phyloP scores from a whole-genome alignment of 2,797 vertebrate species.

The Paguma larvata region DNA sequence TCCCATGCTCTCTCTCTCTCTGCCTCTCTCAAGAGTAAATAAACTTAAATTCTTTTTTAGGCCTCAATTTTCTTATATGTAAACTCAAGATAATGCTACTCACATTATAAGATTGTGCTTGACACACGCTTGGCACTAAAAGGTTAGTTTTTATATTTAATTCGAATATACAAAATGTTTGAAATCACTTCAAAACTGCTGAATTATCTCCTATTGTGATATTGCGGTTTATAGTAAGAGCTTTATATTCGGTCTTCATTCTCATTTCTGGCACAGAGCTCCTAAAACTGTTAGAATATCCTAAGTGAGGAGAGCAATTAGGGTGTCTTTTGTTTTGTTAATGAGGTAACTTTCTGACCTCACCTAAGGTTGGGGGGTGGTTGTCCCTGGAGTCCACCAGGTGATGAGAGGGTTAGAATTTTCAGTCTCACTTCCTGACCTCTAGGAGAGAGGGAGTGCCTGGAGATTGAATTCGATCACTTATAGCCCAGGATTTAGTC shows the following conservation, averaged over 20 bases:
- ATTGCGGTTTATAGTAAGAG: not conserved
- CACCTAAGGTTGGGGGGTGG: not conserved
- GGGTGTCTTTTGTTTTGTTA: not conserved
- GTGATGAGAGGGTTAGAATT: not conserved
- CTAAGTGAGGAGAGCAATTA: not conserved
- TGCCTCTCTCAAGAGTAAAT: no score
- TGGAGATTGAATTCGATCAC: not conserved
- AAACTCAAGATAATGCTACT: conserved; percentile 19
- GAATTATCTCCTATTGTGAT: not conserved
- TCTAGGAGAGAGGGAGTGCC: not conserved
- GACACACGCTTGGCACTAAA: not conserved
- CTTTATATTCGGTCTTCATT: not conserved
- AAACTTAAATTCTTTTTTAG: not conserved
- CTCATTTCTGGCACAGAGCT: not conserved
- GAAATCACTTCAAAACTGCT: not conserved
- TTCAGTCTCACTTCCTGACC: not conserved
- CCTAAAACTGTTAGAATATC: not conserved
- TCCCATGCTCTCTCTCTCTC: no score
- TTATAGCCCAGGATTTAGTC: not conserved
- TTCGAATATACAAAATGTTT: not conserved
- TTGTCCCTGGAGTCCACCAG: not conserved
- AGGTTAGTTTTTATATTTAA: not conserved
- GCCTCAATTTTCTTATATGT: not conserved
- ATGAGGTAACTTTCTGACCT: not conserved
- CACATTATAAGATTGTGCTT: not conserved